Conservation (phyloP, 2,888 invertebrate genomes). For the Caenorhabditis macrosperma region DNA sequence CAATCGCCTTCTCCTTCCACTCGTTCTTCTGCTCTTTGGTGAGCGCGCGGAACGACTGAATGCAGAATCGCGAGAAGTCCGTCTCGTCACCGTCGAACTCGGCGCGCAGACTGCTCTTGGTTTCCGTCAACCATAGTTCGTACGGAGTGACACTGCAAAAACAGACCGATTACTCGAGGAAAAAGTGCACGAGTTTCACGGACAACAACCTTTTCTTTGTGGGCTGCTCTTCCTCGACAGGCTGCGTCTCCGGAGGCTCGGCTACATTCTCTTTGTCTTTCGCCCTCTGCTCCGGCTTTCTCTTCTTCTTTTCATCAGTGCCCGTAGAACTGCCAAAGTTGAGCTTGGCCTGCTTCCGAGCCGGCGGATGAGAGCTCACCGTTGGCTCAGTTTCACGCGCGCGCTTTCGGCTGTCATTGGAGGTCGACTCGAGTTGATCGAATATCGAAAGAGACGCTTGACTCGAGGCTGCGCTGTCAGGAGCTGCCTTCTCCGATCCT, state of each 20-base stretch:
- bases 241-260: not conserved
- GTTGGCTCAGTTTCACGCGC: constrained; percentile 19
- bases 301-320: not conserved
- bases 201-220: constrained; percentile 25
- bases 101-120: constrained; percentile 42
- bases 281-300: not conserved
- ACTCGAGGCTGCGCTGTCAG: not conserved
- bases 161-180: not conserved
- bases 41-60: constrained; percentile 60
- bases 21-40: constrained; percentile 61
- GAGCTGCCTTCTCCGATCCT: not conserved
- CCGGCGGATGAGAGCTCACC: constrained; percentile 20
- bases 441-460: constrained; percentile 42
- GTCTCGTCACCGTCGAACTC: constrained; percentile 51
- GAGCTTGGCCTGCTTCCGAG: constrained; percentile 58
- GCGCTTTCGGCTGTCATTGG: constrained; percentile 17
- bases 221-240: constrained; percentile 7
- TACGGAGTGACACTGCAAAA: constrained; percentile 58
- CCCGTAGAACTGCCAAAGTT: constrained; percentile 33
- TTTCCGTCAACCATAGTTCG: constrained; percentile 61
- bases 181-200: not conserved
- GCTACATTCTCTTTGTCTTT: constrained; percentile 23
- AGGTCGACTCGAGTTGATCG: constrained; percentile 45
- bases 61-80: constrained; percentile 66
- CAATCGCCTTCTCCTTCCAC: constrained; percentile 42